These are phyloP conservation scores for Diabrotica balteata DNA, from an alignment of 2,888 invertebrate genomes.

Conservation along the genomic window DNA sequence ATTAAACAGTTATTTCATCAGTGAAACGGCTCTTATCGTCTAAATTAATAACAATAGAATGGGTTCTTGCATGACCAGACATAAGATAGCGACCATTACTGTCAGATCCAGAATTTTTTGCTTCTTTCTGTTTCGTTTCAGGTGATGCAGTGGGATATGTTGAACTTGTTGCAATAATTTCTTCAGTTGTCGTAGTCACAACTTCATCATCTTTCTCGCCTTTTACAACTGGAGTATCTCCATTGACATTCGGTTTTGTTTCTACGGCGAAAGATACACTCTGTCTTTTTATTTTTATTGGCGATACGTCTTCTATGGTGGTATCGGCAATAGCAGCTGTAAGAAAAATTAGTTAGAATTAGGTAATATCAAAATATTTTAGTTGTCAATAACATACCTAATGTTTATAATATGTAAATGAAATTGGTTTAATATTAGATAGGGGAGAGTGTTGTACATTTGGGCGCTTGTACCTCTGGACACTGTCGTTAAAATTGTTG, in stretches of 20 bases:
- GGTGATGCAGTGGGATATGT: slow-evolving; percentile 35
- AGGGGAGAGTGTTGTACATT: too few relatives aligned
- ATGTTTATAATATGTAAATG: too few relatives aligned
- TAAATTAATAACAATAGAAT: slow-evolving; percentile 80
- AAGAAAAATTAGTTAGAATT: neutral
- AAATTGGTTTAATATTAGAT: too few relatives aligned
- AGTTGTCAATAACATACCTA: too few relatives aligned
- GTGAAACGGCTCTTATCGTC: slow-evolving; percentile 83
- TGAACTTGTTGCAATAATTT: slow-evolving; percentile 40
- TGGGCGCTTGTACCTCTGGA: too few relatives aligned
- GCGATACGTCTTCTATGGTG: slow-evolving; percentile 38
- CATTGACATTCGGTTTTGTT: slow-evolving; percentile 20
- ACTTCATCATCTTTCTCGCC: slow-evolving; percentile 12
- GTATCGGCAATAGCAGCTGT: slow-evolving; percentile 27
- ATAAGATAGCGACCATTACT: slow-evolving; percentile 56
- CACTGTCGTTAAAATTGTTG: too few relatives aligned
- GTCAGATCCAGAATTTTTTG: slow-evolving; percentile 42
- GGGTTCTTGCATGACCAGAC: slow-evolving; percentile 75
- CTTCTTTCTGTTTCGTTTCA: slow-evolving; percentile 38
- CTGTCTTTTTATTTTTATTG: slow-evolving; percentile 54
- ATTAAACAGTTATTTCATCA: slow-evolving; percentile 80
- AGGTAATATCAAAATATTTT: too few relatives aligned
- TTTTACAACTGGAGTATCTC: slow-evolving; percentile 21
- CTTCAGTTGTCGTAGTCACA: slow-evolving; percentile 18
- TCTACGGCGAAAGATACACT: slow-evolving; percentile 63